phyloP scores from a whole-genome alignment of 2,888 invertebrate genomes.

The Sesia bembeciformis region DNA sequence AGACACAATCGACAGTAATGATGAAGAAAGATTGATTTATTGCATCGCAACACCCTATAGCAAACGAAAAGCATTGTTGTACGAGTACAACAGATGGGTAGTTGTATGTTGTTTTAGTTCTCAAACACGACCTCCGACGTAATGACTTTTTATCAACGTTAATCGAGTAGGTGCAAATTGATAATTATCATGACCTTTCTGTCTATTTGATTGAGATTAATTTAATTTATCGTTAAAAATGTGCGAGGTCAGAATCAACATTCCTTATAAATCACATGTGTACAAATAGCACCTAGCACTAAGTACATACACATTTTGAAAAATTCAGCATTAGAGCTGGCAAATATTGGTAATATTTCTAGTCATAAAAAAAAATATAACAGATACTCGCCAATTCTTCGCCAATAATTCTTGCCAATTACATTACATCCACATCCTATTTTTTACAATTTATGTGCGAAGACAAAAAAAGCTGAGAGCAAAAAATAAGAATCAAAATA shows the following conservation, averaged over 20 bases:
- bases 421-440: too few relatives aligned
- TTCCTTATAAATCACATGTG: too few relatives aligned
- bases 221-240: not conserved
- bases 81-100: not conserved
- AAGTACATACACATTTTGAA: too few relatives aligned
- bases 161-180: conserved; percentile 2
- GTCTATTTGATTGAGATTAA: not conserved
- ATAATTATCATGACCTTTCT: conserved; percentile 2
- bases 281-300: too few relatives aligned
- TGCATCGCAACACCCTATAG: conserved; percentile 3
- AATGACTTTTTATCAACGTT: not conserved
- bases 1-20: conserved; percentile 8
- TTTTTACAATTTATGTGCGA: too few relatives aligned
- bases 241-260: not conserved
- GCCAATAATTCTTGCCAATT: too few relatives aligned
- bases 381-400: too few relatives aligned
- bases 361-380: too few relatives aligned
- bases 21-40: conserved; percentile 5
- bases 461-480: too few relatives aligned
- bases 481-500: too few relatives aligned
- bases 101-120: not conserved
- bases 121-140: conserved; percentile 2
- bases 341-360: too few relatives aligned
- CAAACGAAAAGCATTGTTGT: conserved; percentile 1
- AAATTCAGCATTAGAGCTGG: too few relatives aligned